Percentiles rank a stretch among this genome's conserved stretches.
Evolutionary conservation across 2,113 vertebrate species (phyloP).

Genomic region (Eptatretus burgeri): DNA sequence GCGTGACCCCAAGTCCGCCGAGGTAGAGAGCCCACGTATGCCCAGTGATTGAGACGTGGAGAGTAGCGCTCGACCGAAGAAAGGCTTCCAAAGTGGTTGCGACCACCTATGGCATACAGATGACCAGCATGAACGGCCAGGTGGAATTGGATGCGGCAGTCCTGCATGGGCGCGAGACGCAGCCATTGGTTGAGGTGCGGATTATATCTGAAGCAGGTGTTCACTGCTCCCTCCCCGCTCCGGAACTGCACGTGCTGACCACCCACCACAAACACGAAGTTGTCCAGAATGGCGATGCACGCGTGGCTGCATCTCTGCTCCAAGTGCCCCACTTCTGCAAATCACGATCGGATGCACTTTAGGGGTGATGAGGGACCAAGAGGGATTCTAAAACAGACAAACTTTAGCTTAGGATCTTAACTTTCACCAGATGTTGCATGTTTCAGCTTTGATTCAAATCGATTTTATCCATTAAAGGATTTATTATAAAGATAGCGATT

Average conservation of each 20-base stretch:
- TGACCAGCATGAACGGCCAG: conserved; percentile 34
- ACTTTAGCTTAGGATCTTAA: too few species aligned
- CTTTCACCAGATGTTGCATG: too few species aligned
- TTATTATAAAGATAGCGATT: too few species aligned
- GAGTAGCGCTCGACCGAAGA: conserved; percentile 68
- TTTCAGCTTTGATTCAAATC: too few species aligned
- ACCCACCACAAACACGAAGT: conserved; percentile 67
- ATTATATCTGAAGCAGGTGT: conserved; percentile 56
- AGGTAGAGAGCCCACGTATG: conserved; percentile 41
- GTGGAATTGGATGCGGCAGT: conserved; percentile 83
- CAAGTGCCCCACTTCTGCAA: conserved; percentile 37
- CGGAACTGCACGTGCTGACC: conserved; percentile 83
- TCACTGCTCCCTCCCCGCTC: conserved; percentile 66
- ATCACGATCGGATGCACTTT: too few species aligned
- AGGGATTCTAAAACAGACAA: too few species aligned
- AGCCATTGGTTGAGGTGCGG: conserved; percentile 64
- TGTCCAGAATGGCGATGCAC: conserved; percentile 58
- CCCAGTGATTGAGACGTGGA: conserved; percentile 60
- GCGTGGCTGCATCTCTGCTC: conserved; percentile 65
- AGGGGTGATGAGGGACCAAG: too few species aligned
- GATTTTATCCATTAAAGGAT: too few species aligned
- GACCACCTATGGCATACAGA: conserved; percentile 62
- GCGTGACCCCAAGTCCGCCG: conserved; percentile 86
- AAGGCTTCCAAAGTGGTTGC: conserved; percentile 65
- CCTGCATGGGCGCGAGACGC: conserved; percentile 59